Evolutionary conservation across 2,888 invertebrate species (phyloP).

Genomic region (Habroteleia sp.): DNA sequence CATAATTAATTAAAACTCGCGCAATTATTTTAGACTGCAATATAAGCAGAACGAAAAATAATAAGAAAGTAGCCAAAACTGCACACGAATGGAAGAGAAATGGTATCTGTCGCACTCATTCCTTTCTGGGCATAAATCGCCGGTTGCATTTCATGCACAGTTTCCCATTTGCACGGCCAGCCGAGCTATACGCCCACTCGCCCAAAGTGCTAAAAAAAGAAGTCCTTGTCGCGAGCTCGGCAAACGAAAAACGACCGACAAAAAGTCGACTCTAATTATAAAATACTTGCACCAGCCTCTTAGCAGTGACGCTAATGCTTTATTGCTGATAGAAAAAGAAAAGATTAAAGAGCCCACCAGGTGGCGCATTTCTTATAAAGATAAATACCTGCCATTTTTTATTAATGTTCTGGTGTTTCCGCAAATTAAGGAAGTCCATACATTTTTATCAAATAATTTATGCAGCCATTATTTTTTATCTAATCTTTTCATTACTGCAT

Average conservation of each 20-base stretch:
- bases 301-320: constrained; percentile 33
- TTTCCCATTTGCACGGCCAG: constrained; percentile 55
- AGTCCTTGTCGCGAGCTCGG: constrained; percentile 31
- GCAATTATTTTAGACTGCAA: constrained; percentile 17
- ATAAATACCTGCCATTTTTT: no score
- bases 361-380: constrained; percentile 39
- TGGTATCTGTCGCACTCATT: constrained; percentile 60
- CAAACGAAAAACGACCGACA: constrained; percentile 18
- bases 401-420: no score
- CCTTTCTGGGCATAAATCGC: constrained; percentile 68
- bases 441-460: no score
- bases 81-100: constrained; percentile 66
- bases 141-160: constrained; percentile 66
- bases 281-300: constrained; percentile 65
- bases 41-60: constrained; percentile 18
- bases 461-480: no score
- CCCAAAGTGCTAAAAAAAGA: constrained; percentile 36
- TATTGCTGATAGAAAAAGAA: constrained; percentile 42
- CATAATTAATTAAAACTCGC: constrained; percentile 44
- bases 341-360: constrained; percentile 27
- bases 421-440: no score
- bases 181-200: constrained; percentile 43
- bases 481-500: no score
- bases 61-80: constrained; percentile 44
- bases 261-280: constrained; percentile 69